A percentile compares a stretch with the other conserved stretches of the same genome.
These are phyloP conservation scores for Drosophila acutilabella DNA, from an alignment of 2,888 invertebrate genomes.

Conservation along the genomic window DNA sequence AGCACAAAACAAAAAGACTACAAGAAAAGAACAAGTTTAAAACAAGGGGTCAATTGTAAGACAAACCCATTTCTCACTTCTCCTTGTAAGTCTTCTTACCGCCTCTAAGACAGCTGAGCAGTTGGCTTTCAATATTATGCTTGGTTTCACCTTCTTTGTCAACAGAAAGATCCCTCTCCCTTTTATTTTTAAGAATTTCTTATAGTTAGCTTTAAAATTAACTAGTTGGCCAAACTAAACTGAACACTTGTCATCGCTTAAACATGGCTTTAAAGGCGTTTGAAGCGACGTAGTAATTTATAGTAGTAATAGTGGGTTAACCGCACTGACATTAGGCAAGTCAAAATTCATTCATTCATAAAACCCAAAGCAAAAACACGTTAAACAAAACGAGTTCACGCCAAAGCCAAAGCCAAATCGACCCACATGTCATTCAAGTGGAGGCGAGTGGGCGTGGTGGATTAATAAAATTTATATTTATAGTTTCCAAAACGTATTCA, in stretches of 20 bases:
- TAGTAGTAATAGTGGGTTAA: conserved; percentile 53
- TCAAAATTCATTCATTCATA: conserved; percentile 59
- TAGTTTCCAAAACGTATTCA: conserved; percentile 40
- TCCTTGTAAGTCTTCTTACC: conserved; percentile 67
- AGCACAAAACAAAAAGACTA: neutral
- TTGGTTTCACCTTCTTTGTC: conserved; percentile 31
- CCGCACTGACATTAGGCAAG: conserved; percentile 28
- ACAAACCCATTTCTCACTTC: conserved; percentile 49
- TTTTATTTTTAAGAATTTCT: neutral
- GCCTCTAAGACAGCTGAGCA: conserved; percentile 32
- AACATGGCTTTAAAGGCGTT: conserved; percentile 3
- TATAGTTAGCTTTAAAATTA: neutral
- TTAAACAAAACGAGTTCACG: conserved; percentile 53
- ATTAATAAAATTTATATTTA: conserved; percentile 51
- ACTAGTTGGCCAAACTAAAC: neutral
- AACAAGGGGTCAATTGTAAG: conserved; percentile 47
- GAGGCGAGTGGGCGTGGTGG: conserved; percentile 47
- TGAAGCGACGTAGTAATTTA: conserved; percentile 43
- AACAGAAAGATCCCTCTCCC: conserved; percentile 12
- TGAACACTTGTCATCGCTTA: conserved; percentile 45
- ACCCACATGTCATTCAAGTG: conserved; percentile 36
- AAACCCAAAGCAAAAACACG: conserved; percentile 39
- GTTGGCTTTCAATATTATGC: conserved; percentile 58
- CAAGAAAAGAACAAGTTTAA: conserved; percentile 16
- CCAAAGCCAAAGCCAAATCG: conserved; percentile 40